Evolutionary conservation across 2,888 invertebrate genomes (phyloP), one percentile per base, ranked within the genome.

Genomic region (Saturnia pavonia): DNA sequence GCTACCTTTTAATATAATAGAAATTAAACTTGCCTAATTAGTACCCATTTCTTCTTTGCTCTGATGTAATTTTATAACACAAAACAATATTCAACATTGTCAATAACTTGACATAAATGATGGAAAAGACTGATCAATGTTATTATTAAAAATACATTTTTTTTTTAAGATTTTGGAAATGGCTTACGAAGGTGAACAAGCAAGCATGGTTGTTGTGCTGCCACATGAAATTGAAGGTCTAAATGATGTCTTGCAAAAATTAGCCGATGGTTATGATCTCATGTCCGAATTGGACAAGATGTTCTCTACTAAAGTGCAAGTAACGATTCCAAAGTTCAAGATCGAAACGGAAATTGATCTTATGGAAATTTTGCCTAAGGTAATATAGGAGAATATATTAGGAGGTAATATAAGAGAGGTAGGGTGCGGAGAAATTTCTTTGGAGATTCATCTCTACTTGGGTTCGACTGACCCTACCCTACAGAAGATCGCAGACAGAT

Each of bases 241-340:
- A 65, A 76, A 88, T 2, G 88, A 89, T 0, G 83, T 98, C 67
- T 95, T 97, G 80, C 77, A 90, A 1, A 96, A 96, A 78, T 80
- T 98, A 66, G 93, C 94, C 0, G 84, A 83, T 1, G 91, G 91
- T 0, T 81, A 87, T 74, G 86, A 95, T 51, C 94, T 96, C 68
- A 81, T 97, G 57, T 82, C 84, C 0, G 94, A 95, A 0, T 80
- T 96, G 16, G 85, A 89, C 0, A 88, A 87, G 19, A 91, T 95
- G 94, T 76, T 74, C 40, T 72, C 79, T 0, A 87, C 89, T 0
- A 95, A 96, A 83, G 96, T 97, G 1, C 90, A 95, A 51, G 95
- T 98, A 0, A 94, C 94, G 34, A 85, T 98, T 68, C 98, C 98
- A 2, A 97, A 96, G 86, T 98, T 98, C 87, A 97, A 96, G 86